Base-by-base conservation (phyloP, 2,113 vertebrate species). In the Probosciger aterrimus region DNA sequence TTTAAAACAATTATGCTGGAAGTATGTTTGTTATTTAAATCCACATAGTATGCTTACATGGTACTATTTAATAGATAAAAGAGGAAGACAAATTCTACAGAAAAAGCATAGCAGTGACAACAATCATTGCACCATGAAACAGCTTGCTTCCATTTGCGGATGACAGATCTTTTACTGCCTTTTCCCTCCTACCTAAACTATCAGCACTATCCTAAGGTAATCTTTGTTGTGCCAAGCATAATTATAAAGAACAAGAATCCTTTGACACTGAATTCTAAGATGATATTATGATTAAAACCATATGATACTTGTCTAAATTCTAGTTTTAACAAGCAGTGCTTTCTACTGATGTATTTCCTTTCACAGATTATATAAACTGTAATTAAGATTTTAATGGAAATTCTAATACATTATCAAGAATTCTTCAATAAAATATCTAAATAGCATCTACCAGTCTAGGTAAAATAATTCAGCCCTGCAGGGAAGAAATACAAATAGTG, bases 401-500 rank as follows among this genome's bases (percentile, higher is more conserved):
- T 86, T 47, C 53, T 81, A 86, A 82, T 37, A 91, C 17, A 31
- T 43, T 33, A 57, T 73, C 57, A 75, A 84, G 52, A 85, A 47
- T 92, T 93, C 53, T 25, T 78, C 71, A 67, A 59, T 41, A 74
- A 86, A 70, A 69, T 50, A 57, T 73, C 63, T 86, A 82, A 93
- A 90, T 33, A 91, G 62, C 46, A 94, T 73, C 23, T n/a, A 95
- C 8, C 63, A 86, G 24, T 67, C 37, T 65, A 60, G 75, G 14
- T 79, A 73, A 93, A 96, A 63, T 92, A 96, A 83, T 79, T 94
- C 77, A 94, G 64, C 57, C 83, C 88, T 79, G 28, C 41, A 73
- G 86, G 71, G 47, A 83, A 62, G 39, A 94, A 96, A 92, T 73
- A 69, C 4, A 92, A 95, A 82, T 35, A 30, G 12, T 69, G 41